Conservation (phyloP, 2,113 vertebrate species). For the Furnarius figulus region DNA sequence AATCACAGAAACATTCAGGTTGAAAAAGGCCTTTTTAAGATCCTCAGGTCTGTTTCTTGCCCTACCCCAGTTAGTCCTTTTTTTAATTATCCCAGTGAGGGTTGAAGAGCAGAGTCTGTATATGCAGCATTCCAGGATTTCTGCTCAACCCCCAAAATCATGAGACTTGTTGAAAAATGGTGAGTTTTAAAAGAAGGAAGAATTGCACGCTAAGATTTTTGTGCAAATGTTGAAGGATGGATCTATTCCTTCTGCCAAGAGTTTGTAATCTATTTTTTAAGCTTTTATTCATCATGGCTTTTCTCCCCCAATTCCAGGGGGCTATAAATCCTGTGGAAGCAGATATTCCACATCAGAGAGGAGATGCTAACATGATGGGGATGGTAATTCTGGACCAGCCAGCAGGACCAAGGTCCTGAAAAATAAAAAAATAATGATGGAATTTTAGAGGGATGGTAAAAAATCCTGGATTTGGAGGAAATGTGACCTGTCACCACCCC, state of each 20-base stretch:
- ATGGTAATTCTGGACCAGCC: background rate
- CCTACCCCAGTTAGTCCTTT: background rate
- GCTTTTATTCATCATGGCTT: background rate
- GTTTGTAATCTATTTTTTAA: background rate
- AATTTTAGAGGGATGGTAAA: background rate
- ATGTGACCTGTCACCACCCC: background rate
- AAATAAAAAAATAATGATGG: background rate
- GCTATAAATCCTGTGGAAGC: background rate
- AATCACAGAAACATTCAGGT: background rate
- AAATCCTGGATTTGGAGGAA: background rate
- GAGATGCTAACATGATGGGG: accelerated
- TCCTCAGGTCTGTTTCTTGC: background rate
- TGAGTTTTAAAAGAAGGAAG: background rate
- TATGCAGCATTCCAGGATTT: background rate
- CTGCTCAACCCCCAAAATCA: background rate
- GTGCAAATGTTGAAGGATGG: background rate
- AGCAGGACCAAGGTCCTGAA: background rate
- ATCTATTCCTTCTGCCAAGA: background rate
- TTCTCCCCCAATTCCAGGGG: background rate
- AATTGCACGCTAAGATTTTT: background rate
- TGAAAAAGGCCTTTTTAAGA: background rate
- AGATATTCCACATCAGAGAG: background rate
- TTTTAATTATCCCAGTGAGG: background rate
- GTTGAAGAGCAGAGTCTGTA: background rate
- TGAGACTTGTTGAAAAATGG: background rate